These are phyloP conservation scores for Leptopterna dolabrata DNA, from an alignment of 2,888 invertebrate species.

Conservation along the genomic window DNA sequence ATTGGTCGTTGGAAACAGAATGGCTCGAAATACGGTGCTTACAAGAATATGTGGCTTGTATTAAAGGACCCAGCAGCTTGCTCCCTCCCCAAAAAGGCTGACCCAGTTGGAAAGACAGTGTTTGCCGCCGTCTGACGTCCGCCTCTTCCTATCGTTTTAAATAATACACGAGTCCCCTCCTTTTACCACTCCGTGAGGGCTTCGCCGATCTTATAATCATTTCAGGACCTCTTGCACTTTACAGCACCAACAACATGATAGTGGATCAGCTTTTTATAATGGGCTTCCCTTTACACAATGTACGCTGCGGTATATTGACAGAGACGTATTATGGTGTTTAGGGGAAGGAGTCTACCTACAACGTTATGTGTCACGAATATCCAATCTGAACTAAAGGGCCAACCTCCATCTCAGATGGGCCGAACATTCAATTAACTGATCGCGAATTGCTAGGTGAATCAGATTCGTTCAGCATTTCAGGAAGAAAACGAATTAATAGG, in stretches of 20 bases:
- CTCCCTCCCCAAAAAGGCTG: neutral
- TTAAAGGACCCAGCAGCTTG: neutral
- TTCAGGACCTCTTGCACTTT: neutral
- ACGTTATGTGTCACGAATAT: too few relatives aligned
- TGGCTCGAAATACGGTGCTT: too few relatives aligned
- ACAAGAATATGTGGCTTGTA: neutral
- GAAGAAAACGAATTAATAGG: too few relatives aligned
- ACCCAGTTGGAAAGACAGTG: conserved; percentile 4
- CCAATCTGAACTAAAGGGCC: too few relatives aligned
- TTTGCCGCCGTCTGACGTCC: neutral
- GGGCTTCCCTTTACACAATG: neutral
- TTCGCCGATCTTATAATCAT: neutral
- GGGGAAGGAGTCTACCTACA: neutral
- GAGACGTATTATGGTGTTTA: neutral
- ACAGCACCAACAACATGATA: neutral
- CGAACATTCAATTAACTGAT: too few relatives aligned
- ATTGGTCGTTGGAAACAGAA: too few relatives aligned
- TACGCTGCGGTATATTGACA: neutral
- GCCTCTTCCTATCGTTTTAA: neutral
- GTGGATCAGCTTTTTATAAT: conserved; percentile 3
- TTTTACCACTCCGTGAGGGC: neutral
- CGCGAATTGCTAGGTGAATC: too few relatives aligned
- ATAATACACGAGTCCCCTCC: neutral
- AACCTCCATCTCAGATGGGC: too few relatives aligned
- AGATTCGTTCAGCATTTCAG: too few relatives aligned